Base-by-base conservation (phyloP, 2,113 vertebrate species). In the Cephalopterus ornatus region DNA sequence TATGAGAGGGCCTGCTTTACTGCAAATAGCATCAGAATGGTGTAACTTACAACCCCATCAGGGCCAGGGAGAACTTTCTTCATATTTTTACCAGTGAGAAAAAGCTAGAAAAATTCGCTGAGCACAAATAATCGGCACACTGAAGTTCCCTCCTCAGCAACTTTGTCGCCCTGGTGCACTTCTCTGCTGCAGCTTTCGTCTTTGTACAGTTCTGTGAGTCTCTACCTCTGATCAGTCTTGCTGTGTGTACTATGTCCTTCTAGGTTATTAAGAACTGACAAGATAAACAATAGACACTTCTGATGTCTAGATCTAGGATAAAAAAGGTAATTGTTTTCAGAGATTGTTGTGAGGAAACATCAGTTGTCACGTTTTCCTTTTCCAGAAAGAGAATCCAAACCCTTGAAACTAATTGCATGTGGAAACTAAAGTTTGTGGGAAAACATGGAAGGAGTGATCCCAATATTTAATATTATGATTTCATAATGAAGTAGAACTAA, bases 101-200 rank as follows among this genome's bases (percentile, higher is more conserved):
- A 88, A 84, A 32, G n/a, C 26, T 66, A 24, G 19, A 58, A 88
- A 72, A 79, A 32, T 6, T 39, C 88, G 8, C 44, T 73, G 11
- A 72, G 24, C 0, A 0, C 12, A 56, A 72, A 23, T 49, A 59
- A 19, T 9, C 27, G 52, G 15, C 55, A 49, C 11, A 9, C 5
- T 63, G 42, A 94, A 63, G 28, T 53, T 92, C 26, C 7, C 3
- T 67, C 17, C 24, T 78, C 39, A 46, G 44, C 27, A 88, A 6
- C n/a, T 55, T 71, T 68, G 3, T 72, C 42, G 72, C 53, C 63
- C 77, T 70, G 24, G 35, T 85, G 27, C 18, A 18, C 8, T 39
- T 52, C 37, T 17, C 49, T 88, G 33, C 58, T 86, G 53, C 24
- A 94, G 32, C 26, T 82, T 49, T 70, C 22, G 19, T 59, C 18